Percentiles rank a stretch among this genome's conserved stretches.
phyloP scores from a whole-genome alignment of 2,113 vertebrate species.

The Sturnus vulgaris region DNA sequence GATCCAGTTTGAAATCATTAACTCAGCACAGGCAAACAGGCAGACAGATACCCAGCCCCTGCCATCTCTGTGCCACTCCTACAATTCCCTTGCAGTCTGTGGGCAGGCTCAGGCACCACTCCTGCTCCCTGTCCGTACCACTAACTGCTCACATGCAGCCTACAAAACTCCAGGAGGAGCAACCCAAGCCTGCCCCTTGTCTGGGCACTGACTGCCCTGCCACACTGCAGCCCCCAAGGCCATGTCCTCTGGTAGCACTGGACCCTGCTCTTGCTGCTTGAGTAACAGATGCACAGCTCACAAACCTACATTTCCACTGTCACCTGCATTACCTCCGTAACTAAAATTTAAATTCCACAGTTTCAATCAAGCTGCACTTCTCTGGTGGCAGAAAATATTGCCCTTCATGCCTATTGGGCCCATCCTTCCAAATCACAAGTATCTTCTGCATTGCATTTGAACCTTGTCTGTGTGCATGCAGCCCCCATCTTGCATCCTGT shows the following conservation, averaged over 20 bases:
- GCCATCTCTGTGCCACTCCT: neutral
- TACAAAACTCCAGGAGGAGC: neutral
- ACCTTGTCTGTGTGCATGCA: fast-evolving
- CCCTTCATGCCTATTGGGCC: neutral
- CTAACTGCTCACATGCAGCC: fast-evolving
- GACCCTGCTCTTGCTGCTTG: neutral
- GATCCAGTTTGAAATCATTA: neutral
- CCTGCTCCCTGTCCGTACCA: neutral
- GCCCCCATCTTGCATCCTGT: neutral
- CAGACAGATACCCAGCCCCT: neutral
- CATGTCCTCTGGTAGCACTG: fast-evolving
- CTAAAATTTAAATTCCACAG: neutral
- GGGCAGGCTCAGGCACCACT: neutral
- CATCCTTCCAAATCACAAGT: neutral
- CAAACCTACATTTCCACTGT: neutral
- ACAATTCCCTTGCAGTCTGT: fast-evolving
- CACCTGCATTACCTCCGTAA: neutral
- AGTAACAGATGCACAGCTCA: neutral
- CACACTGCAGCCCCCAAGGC: neutral
- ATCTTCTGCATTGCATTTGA: neutral
- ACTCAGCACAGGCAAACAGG: neutral
- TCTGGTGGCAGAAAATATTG: fast-evolving
- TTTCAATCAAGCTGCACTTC: neutral
- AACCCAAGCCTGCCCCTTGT: neutral
- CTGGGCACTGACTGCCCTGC: too few relatives aligned